A percentile compares a stretch with the other conserved stretches of the same genome.
Evolutionary conservation across 2,888 invertebrate genomes (phyloP).

Genomic region (Drosophila recens): DNA sequence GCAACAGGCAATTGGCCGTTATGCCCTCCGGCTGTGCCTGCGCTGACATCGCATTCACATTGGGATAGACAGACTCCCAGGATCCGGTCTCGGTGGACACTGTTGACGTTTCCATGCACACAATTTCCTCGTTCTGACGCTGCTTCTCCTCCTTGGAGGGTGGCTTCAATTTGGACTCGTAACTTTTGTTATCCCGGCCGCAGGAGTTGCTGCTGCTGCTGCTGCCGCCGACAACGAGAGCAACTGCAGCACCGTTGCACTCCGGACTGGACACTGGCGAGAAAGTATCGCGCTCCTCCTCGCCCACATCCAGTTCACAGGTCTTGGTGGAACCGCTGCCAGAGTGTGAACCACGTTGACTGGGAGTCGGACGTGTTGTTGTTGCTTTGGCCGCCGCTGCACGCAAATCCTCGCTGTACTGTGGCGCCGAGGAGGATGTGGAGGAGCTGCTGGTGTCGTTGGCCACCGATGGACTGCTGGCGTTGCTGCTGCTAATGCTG

Average conservation of each 20-base stretch:
- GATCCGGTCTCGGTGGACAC: constrained; percentile 89
- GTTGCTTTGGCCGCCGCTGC: constrained; percentile 12
- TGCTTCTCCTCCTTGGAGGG: constrained; percentile 87
- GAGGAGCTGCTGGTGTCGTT: constrained; percentile 62
- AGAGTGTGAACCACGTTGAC: constrained; percentile 58
- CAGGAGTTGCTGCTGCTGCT: constrained; percentile 44
- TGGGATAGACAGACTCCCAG: constrained; percentile 88
- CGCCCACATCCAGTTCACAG: constrained; percentile 83
- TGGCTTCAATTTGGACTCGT: constrained; percentile 64
- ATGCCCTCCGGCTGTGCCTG: constrained; percentile 43
- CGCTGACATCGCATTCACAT: constrained; percentile 5
- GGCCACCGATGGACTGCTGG: constrained; percentile 58
- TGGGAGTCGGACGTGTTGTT: constrained; percentile 35
- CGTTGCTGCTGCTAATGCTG: constrained; percentile 46
- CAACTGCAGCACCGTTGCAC: constrained; percentile 55
- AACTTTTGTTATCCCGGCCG: constrained; percentile 76
- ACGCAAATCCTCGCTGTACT: constrained; percentile 79
- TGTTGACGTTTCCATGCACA: constrained; percentile 88
- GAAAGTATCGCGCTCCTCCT: constrained; percentile 85
- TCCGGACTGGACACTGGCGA: constrained; percentile 83
- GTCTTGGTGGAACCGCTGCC: constrained; percentile 82
- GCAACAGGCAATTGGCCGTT: constrained; percentile 68
- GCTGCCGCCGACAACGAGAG: constrained; percentile 39
- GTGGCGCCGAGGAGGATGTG: constrained; percentile 77
- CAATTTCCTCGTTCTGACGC: constrained; percentile 88